Conservation (phyloP, 2,888 invertebrate genomes). For the Barypeithes pellucidus region DNA sequence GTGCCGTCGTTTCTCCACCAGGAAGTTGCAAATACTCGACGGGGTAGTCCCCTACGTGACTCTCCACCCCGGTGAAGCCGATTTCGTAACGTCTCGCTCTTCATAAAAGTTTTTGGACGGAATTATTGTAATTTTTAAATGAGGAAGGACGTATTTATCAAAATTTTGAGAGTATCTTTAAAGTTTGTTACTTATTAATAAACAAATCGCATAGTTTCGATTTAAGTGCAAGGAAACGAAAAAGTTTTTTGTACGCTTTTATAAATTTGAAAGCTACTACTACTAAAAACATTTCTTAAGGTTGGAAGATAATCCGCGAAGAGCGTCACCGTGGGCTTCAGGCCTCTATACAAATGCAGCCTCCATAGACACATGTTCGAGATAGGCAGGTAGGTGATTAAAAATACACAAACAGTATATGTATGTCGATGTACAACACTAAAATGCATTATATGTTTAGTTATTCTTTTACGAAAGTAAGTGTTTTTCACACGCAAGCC, state of each 20-base stretch:
- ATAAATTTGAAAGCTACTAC: no score
- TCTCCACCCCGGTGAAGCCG: neutral
- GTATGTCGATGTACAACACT: no score
- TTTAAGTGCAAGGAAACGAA: no score
- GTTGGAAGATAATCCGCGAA: neutral
- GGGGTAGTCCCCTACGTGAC: constrained; percentile 34
- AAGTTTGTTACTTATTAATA: no score
- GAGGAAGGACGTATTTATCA: no score
- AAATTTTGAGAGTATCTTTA: no score
- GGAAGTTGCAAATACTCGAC: constrained; percentile 45
- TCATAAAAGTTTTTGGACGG: neutral
- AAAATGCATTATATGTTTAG: no score
- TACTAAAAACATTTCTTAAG: no score
- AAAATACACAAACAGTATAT: no score
- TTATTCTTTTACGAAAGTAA: no score
- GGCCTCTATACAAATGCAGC: constrained; percentile 67
- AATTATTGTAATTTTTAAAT: no score
- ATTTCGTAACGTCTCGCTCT: neutral
- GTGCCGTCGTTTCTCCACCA: constrained; percentile 66
- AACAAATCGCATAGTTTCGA: neutral
- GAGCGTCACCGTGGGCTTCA: constrained; percentile 58
- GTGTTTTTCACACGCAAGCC: no score
- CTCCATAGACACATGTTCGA: constrained; percentile 69
- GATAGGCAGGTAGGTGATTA: constrained; percentile 63
- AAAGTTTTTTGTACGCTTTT: neutral